phyloP scores from a whole-genome alignment of 2,113 vertebrate species.

The Takifugu flavidus region DNA sequence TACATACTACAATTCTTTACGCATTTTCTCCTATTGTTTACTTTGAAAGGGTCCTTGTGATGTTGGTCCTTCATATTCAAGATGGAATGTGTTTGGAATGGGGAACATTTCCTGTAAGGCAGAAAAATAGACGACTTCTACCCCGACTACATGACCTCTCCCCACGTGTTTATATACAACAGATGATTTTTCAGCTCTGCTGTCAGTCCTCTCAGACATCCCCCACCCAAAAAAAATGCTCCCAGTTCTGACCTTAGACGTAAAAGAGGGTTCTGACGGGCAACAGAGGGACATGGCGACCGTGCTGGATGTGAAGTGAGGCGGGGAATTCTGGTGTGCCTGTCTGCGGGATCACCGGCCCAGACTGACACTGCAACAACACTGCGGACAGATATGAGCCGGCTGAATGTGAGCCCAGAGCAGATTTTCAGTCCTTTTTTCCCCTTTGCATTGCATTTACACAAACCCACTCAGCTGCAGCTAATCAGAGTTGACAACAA shows the following conservation, averaged over 20 bases:
- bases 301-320: conserved; percentile 30
- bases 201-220: not conserved
- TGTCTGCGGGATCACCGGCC: conserved; percentile 29
- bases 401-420: too few relatives aligned
- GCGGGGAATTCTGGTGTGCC: conserved; percentile 39
- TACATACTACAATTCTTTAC: too few relatives aligned
- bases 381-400: not conserved
- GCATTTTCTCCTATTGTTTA: not conserved
- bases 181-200: conserved; percentile 4
- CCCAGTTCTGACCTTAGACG: too few relatives aligned
- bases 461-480: not conserved
- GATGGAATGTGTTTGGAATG: conserved; percentile 52
- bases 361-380: conserved; percentile 17
- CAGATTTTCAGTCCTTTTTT: not conserved
- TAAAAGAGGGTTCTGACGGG: not conserved
- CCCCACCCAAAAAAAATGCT: too few relatives aligned
- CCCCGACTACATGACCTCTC: conserved; percentile 22
- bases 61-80: not conserved
- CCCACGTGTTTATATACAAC: not conserved
- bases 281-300: not conserved
- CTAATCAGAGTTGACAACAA: not conserved
- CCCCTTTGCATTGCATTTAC: not conserved
- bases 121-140: conserved; percentile 21
- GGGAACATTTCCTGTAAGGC: conserved; percentile 39
- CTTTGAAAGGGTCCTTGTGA: not conserved